Percentiles rank a stretch among this genome's conserved stretches.
Conservation (phyloP, 2,797 vertebrate species). For the Peromyscus aztecus region DNA sequence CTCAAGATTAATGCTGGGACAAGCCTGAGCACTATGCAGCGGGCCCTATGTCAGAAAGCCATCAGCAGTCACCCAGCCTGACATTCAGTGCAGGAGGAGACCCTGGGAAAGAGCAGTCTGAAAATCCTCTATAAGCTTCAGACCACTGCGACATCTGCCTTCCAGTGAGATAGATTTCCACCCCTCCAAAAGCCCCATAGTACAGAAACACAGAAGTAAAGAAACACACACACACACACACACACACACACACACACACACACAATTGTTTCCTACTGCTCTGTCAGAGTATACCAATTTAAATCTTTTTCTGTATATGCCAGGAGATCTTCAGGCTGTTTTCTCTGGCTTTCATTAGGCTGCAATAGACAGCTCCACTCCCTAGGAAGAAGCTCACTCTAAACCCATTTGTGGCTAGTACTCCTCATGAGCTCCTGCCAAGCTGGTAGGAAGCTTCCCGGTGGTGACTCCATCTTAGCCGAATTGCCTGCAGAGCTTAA, state of each 20-base stretch:
- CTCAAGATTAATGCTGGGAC: slow-evolving; percentile 51
- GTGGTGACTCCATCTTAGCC: slow-evolving; percentile 82
- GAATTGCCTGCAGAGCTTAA: slow-evolving; percentile 70
- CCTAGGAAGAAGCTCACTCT: slow-evolving; percentile 70
- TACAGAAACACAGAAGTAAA: slow-evolving; percentile 35
- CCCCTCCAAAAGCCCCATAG: slow-evolving; percentile 42
- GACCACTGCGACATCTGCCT: slow-evolving; percentile 40
- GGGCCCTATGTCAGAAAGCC: neutral
- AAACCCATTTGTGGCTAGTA: slow-evolving; percentile 73
- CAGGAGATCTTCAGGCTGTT: slow-evolving; percentile 65
- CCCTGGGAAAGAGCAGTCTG: slow-evolving; percentile 47
- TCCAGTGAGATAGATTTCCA: slow-evolving; percentile 49
- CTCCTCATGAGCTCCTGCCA: slow-evolving; percentile 65
- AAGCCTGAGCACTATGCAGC: slow-evolving; percentile 14
- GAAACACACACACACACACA: neutral
- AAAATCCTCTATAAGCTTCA: slow-evolving; percentile 57
- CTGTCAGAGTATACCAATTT: slow-evolving; percentile 65
- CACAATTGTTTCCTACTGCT: slow-evolving; percentile 22
- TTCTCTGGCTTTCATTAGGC: slow-evolving; percentile 62
- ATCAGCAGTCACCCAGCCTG: neutral
- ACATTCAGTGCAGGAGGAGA: neutral
- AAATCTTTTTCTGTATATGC: slow-evolving; percentile 49
- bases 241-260: neutral
- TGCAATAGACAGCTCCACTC: slow-evolving; percentile 59
- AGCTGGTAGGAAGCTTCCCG: slow-evolving; percentile 75